phyloP scores from a whole-genome alignment of 2,113 vertebrate genomes.

The Forbesichthys agassizii region DNA sequence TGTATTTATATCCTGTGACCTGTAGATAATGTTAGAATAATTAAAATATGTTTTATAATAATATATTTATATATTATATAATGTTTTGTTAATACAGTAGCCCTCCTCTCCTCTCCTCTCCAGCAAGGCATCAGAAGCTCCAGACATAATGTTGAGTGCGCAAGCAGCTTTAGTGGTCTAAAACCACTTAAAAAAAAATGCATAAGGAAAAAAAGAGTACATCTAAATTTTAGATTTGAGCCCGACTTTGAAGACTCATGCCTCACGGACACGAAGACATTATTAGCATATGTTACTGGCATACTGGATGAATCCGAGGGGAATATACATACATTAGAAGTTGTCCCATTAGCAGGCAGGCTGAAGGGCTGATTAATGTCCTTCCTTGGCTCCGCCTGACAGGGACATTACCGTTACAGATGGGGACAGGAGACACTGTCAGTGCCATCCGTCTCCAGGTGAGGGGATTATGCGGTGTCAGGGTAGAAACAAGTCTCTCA shows the following conservation, averaged over 20 bases:
- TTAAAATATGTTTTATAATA: background rate
- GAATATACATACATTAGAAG: constrained; percentile 71
- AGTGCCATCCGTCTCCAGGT: constrained; percentile 64
- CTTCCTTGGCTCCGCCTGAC: constrained; percentile 67
- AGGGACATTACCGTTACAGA: constrained; percentile 74
- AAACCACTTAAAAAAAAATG: constrained; percentile 19
- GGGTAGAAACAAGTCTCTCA: constrained; percentile 26
- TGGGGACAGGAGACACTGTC: constrained; percentile 73
- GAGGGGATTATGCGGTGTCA: constrained; percentile 46
- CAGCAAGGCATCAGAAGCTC: constrained; percentile 21
- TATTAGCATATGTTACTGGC: constrained; percentile 70
- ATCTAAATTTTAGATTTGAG: constrained; percentile 59
- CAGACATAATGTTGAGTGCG: constrained; percentile 18
- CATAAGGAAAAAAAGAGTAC: constrained; percentile 36
- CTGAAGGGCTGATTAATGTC: constrained; percentile 67
- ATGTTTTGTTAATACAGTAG: background rate
- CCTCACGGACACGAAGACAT: constrained; percentile 42
- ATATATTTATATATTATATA: background rate
- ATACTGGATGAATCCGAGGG: constrained; percentile 39
- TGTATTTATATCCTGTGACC: no score
- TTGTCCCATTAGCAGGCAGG: constrained; percentile 62
- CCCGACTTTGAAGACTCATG: constrained; percentile 64
- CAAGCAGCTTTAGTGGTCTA: constrained; percentile 20
- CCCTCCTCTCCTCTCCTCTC: background rate
- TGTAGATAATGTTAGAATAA: background rate